Evolutionary conservation across 2,888 invertebrate genomes (phyloP), one percentile per base, ranked within the genome.

Genomic region (Ephialtes manifestator): DNA sequence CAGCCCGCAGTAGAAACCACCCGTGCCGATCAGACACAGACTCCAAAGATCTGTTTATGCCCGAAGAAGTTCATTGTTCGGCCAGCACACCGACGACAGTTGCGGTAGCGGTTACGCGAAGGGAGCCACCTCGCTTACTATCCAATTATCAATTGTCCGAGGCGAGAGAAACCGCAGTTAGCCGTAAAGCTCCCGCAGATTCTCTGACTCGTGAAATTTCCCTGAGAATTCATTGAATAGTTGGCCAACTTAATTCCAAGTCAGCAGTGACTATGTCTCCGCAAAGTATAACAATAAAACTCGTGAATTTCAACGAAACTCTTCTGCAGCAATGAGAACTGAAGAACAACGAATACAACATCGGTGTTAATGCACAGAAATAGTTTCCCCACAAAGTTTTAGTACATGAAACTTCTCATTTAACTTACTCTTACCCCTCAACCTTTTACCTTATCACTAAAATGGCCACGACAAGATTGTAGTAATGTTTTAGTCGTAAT

Each of bases 61-160:
- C 35, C 18, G 68, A 51, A 83, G 71, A 35, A 60, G 71, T 24
- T 76, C 39, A 80, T 81, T 67, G 74, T 72, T 60, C 55, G 67
- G 77, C n/a, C 10, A 15, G 5, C 35, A 24, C 18, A 60, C 15
- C 58, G 51, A 77, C 71, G 77, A 76, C 76, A 43, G 75, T 76
- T 71, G 24, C 43, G 43, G 43, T 15, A 63, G 75, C 55, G 48
- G 76, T 74, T 68, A 76, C 71, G 76, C 24, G 46, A 18, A 24
- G 70, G 60, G 46, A 75, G 53, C 60, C 15, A 43, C 58, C 65
- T 60, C 46, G 39, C 20, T 63, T 48, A 68, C 76, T 76, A 72
- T 76, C 55, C 80, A 84, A 80, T 84, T 84, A 84, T 76, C 80
- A 84, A 84, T 80, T 84, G 75, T 80, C 71, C 80, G 60, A 51